Evolutionary conservation across 2,888 invertebrate genomes (phyloP).

Genomic region (Quadroppia sp.): DNA sequence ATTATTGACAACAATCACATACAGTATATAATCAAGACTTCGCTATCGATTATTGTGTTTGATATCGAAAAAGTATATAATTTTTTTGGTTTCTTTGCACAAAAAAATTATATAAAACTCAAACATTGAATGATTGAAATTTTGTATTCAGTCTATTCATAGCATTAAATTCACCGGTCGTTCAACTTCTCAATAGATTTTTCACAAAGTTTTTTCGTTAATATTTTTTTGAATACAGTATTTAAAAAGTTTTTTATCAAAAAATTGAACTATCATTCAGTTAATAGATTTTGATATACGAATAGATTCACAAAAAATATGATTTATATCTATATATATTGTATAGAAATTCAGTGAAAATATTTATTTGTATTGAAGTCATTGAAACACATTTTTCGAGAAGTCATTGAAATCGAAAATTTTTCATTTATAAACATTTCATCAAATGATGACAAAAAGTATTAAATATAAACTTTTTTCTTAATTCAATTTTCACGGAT

Average conservation of each 20-base stretch:
- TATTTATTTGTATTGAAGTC: background rate
- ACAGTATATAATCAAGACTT: background rate
- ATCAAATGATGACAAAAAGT: background rate
- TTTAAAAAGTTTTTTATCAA: background rate
- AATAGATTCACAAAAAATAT: background rate
- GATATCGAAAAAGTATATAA: too few relatives aligned
- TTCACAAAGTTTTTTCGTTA: too few relatives aligned
- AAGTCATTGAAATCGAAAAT: slow-evolving; percentile 5
- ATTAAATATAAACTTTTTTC: background rate
- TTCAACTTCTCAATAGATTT: slow-evolving; percentile 1
- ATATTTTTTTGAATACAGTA: too few relatives aligned
- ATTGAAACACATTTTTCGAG: background rate
- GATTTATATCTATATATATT: background rate
- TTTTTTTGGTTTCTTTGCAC: too few relatives aligned
- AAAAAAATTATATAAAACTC: too few relatives aligned
- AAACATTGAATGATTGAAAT: background rate
- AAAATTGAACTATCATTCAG: too few relatives aligned
- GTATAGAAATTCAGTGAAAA: background rate
- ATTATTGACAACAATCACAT: background rate
- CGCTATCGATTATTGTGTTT: background rate
- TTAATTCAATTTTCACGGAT: background rate
- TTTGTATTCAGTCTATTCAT: background rate
- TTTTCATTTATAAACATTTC: background rate
- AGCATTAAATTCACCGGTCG: background rate
- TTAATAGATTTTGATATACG: too few relatives aligned